Conservation (phyloP, 2,888 invertebrate species). For the Caenorhabditis sp. region DNA sequence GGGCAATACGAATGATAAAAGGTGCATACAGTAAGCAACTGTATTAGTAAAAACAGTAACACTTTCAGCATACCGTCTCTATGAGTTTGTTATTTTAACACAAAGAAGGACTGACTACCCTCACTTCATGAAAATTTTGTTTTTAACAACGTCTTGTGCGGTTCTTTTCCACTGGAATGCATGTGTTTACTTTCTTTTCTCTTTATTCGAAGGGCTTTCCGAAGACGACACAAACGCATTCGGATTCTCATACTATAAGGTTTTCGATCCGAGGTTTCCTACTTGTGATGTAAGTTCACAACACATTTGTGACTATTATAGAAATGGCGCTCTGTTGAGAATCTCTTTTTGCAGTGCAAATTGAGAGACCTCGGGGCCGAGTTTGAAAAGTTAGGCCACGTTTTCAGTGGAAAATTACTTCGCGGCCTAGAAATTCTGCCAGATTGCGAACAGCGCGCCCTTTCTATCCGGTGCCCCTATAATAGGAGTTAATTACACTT, state of each 20-base stretch:
- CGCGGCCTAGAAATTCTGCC: too few relatives aligned
- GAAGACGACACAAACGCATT: slow-evolving; percentile 71
- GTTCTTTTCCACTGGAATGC: slow-evolving; percentile 74
- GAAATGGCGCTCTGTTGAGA: too few relatives aligned
- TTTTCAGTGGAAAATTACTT: too few relatives aligned
- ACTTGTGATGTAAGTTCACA: slow-evolving; percentile 64
- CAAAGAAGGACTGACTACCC: slow-evolving; percentile 59
- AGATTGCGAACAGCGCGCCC: too few relatives aligned
- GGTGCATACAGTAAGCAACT: slow-evolving; percentile 29
- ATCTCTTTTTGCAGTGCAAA: too few relatives aligned
- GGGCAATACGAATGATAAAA: slow-evolving; percentile 50
- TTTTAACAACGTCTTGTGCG: slow-evolving; percentile 61
- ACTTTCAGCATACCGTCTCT: slow-evolving; percentile 60
- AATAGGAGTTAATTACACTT: too few relatives aligned
- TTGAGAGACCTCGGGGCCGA: too few relatives aligned
- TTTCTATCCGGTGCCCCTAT: too few relatives aligned
- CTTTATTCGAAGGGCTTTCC: slow-evolving; percentile 69
- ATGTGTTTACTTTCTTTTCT: slow-evolving; percentile 75
- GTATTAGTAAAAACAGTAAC: background rate
- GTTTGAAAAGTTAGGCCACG: too few relatives aligned
- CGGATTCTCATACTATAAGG: slow-evolving; percentile 71
- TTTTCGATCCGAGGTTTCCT: slow-evolving; percentile 72
- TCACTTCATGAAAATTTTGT: slow-evolving; percentile 71
- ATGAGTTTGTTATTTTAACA: slow-evolving; percentile 60
- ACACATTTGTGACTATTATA: too few relatives aligned